These are phyloP conservation scores for Gymnarchus niloticus DNA, from an alignment of 2,113 vertebrate species.

Conservation along the genomic window DNA sequence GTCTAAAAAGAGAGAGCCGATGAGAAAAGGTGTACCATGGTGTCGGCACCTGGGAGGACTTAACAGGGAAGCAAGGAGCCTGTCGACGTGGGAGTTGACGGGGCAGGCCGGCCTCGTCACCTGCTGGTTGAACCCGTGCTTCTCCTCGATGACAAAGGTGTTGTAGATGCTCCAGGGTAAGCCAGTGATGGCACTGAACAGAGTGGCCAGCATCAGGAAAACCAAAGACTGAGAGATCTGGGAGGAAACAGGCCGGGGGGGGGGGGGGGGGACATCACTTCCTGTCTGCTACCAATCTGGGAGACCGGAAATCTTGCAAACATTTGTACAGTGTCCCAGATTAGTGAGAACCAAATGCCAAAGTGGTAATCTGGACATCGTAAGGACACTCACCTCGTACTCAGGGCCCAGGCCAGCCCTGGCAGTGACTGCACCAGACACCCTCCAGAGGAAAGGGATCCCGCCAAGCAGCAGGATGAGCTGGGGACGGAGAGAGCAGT, in stretches of 20 bases:
- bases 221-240: constrained; percentile 85
- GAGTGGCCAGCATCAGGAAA: constrained; percentile 84
- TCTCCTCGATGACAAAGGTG: constrained; percentile 96
- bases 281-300: too few species aligned
- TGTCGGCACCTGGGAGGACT: neutral
- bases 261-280: neutral
- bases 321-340: neutral
- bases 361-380: neutral
- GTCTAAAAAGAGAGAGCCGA: constrained; percentile 65
- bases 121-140: constrained; percentile 97
- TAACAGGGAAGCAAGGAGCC: too few species aligned
- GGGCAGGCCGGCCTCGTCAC: constrained; percentile 49
- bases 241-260: neutral
- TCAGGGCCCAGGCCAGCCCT: constrained; percentile 76
- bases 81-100: too few species aligned
- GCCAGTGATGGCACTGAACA: constrained; percentile 90
- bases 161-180: constrained; percentile 96
- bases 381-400: constrained; percentile 69
- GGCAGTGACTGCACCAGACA: constrained; percentile 71
- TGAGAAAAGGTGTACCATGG: neutral
- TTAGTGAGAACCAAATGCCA: neutral
- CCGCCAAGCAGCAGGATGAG: constrained; percentile 90
- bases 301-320: neutral
- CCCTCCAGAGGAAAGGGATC: constrained; percentile 87
- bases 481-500: constrained; percentile 49